phyloP scores from a whole-genome alignment of 53 echinoderm and acorn worm species.

The Echinometra lucunter region DNA sequence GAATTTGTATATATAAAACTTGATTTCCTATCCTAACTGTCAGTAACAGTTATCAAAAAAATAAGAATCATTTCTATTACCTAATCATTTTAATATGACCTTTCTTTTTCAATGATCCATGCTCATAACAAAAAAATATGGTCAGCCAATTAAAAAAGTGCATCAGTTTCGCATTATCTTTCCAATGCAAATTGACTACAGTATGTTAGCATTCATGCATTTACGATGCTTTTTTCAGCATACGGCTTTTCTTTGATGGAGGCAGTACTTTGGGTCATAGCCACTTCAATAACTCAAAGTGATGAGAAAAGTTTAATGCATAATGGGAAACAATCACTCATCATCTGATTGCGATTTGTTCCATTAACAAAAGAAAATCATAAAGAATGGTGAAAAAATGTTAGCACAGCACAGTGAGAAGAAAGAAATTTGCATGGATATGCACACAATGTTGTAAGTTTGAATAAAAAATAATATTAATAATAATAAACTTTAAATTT shows the following conservation, averaged over 20 bases:
- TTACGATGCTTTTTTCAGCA: background rate
- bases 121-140: background rate
- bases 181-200: conserved; percentile 1
- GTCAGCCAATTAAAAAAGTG: background rate
- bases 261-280: background rate
- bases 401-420: background rate
- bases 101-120: background rate
- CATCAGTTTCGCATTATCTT: background rate
- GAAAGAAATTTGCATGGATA: background rate
- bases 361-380: background rate
- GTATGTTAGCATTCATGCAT: conserved; percentile 30
- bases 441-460: background rate
- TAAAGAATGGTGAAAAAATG: background rate
- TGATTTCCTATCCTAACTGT: background rate
- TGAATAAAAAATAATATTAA: background rate
- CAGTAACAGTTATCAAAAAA: background rate
- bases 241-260: background rate
- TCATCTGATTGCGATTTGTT: background rate
- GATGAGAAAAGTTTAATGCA: background rate
- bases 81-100: background rate
- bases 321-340: background rate
- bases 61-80: background rate
- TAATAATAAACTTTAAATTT: background rate
- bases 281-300: background rate
- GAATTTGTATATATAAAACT: background rate